phyloP scores from a whole-genome alignment of 2,113 vertebrate genomes.

The Myrmecobius fasciatus region DNA sequence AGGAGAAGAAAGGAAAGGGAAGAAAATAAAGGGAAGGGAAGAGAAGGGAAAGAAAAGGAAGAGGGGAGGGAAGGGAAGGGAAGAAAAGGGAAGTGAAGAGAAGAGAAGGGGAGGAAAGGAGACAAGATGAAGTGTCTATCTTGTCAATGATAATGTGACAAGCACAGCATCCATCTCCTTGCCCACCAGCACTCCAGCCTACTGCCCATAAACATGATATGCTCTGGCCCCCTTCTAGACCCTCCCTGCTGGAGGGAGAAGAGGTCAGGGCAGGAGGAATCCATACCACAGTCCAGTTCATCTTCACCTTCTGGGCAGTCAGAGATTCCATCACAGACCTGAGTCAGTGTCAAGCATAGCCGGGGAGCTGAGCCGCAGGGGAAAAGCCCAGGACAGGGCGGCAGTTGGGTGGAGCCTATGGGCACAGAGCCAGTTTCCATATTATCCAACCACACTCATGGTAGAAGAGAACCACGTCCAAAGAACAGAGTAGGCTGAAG shows the following conservation, averaged over 20 bases:
- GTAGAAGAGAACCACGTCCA: neutral
- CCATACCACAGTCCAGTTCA: conserved; percentile 88
- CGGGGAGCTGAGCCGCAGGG: conserved; percentile 81
- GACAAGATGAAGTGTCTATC: neutral
- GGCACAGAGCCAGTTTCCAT: neutral
- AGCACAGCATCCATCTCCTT: neutral
- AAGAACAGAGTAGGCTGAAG: neutral
- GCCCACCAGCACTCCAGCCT: accelerated
- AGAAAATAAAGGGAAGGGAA: no score
- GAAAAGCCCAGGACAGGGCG: conserved; percentile 86
- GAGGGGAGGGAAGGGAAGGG: no score
- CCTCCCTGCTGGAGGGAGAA: neutral
- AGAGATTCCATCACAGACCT: conserved; percentile 84
- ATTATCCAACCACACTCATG: accelerated
- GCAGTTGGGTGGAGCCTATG: conserved; percentile 85
- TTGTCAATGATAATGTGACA: neutral
- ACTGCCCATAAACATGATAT: neutral
- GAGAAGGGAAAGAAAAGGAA: no score
- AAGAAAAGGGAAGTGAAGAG: no score
- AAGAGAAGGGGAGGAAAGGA: no score
- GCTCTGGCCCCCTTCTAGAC: neutral
- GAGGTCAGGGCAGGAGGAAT: neutral
- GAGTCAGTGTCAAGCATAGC: conserved; percentile 85
- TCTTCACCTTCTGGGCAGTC: conserved; percentile 89
- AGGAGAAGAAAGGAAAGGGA: no score